Evolutionary conservation across 2,113 vertebrate species (phyloP).

Genomic region (Pterocles burchelli): DNA sequence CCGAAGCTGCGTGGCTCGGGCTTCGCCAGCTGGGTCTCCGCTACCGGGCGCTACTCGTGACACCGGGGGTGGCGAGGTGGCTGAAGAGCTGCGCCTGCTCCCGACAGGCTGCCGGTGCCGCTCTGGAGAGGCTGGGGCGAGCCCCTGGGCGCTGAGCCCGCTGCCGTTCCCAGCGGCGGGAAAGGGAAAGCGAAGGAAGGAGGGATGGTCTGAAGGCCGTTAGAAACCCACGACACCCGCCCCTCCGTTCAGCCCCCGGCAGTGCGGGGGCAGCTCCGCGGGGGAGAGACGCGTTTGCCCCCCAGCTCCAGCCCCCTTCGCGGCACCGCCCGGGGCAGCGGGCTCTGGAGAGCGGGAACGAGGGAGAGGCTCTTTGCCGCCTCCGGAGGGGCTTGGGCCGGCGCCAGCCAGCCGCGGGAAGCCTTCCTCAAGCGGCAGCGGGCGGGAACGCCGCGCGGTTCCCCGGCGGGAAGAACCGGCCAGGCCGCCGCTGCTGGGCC

Average conservation of each 20-base stretch:
- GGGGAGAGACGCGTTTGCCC: neutral
- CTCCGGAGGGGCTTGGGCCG: neutral
- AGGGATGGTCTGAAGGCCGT: accelerated
- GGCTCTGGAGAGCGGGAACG: too few relatives aligned
- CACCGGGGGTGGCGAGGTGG: neutral
- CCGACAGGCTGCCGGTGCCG: neutral
- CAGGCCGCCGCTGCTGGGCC: accelerated
- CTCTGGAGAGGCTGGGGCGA: neutral
- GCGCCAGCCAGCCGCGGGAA: neutral
- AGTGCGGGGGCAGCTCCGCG: neutral
- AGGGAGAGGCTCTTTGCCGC: neutral
- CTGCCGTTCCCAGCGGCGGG: accelerated
- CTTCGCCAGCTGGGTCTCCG: accelerated
- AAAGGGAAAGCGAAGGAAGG: neutral
- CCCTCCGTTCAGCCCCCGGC: too few relatives aligned
- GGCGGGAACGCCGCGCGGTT: neutral
- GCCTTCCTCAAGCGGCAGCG: neutral
- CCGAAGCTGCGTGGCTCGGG: accelerated
- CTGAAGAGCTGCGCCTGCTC: too few relatives aligned
- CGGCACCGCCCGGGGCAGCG: too few relatives aligned
- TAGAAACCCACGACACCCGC: accelerated
- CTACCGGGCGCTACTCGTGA: accelerated
- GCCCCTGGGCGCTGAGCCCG: neutral
- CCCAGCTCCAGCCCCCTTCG: accelerated
- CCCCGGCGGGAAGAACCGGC: neutral